These are phyloP conservation scores for Drosophila micromelanica DNA, from an alignment of 1,140 invertebrate species.

Conservation along the genomic window DNA sequence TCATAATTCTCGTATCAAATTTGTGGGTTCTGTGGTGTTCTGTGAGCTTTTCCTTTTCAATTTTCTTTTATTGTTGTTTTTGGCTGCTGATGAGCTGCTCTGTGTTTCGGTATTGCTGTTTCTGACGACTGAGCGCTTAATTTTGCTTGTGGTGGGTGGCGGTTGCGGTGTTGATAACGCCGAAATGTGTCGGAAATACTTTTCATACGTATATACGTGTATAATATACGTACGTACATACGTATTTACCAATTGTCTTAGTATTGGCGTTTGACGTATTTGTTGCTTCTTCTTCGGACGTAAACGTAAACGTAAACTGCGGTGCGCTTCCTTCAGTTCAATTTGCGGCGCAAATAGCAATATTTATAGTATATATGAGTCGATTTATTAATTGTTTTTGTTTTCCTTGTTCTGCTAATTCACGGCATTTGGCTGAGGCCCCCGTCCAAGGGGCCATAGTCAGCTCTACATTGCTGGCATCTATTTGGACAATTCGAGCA, in stretches of 20 bases:
- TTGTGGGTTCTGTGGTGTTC: slow-evolving; percentile 42
- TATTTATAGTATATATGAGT: slow-evolving; percentile 13
- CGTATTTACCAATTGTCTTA: slow-evolving; percentile 34
- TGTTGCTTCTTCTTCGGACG: slow-evolving; percentile 43
- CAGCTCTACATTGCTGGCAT: slow-evolving; percentile 70
- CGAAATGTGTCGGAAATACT: slow-evolving; percentile 44
- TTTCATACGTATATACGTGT: slow-evolving; percentile 16
- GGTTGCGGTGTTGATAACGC: slow-evolving; percentile 51
- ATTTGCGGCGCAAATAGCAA: slow-evolving; percentile 57
- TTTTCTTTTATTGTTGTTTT: slow-evolving; percentile 30
- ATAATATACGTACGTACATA: slow-evolving; percentile 7
- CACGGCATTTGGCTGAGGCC: slow-evolving; percentile 64
- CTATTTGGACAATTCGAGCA: slow-evolving; percentile 59
- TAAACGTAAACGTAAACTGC: slow-evolving; percentile 49
- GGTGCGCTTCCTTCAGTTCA: slow-evolving; percentile 51
- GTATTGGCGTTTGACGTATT: slow-evolving; percentile 54
- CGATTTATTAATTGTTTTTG: slow-evolving; percentile 29
- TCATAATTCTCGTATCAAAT: slow-evolving; percentile 93
- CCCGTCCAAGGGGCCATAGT: slow-evolving; percentile 64
- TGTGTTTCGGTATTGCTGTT: slow-evolving; percentile 29
- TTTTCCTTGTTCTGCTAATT: slow-evolving; percentile 41
- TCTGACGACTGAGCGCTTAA: slow-evolving; percentile 42
- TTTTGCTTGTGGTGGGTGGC: slow-evolving; percentile 41
- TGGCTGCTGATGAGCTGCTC: slow-evolving; percentile 11
- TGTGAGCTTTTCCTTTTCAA: slow-evolving; percentile 43